Evolutionary conservation across 2,797 vertebrate genomes (phyloP).

Genomic region (Sebastes elongatus): DNA sequence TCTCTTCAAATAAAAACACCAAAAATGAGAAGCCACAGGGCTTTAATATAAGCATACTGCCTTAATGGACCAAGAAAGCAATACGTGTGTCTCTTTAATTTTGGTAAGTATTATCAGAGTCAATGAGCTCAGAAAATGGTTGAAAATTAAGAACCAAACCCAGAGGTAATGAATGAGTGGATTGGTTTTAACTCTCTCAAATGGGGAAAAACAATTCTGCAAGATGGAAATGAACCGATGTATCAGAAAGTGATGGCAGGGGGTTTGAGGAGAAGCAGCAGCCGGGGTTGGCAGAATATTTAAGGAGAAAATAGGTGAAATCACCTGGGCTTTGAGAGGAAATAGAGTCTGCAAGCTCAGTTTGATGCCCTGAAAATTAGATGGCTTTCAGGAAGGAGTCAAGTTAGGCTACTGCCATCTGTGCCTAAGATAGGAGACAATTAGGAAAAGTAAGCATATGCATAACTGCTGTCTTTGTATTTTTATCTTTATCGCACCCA

Average conservation of each 20-base stretch:
- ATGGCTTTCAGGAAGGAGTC: constrained; percentile 14
- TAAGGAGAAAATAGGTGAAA: constrained; percentile 38
- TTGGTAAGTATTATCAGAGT: constrained; percentile 27
- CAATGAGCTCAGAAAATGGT: constrained; percentile 32
- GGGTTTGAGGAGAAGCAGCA: constrained; percentile 29
- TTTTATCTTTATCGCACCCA: background rate
- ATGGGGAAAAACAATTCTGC: constrained; percentile 20
- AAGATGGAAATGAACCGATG: constrained; percentile 28
- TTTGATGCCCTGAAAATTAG: constrained; percentile 6
- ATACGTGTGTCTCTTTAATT: constrained; percentile 17
- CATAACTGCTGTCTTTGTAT: background rate
- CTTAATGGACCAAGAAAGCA: constrained; percentile 10
- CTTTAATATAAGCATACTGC: background rate
- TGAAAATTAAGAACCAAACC: constrained; percentile 25
- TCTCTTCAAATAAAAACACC: constrained; percentile 39
- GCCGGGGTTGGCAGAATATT: constrained; percentile 32
- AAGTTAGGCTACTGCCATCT: constrained; percentile 16
- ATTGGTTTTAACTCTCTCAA: constrained; percentile 23
- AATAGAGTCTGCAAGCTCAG: constrained; percentile 45
- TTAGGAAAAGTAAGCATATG: background rate
- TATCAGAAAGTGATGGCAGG: constrained; percentile 14
- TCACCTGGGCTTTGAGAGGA: constrained; percentile 49
- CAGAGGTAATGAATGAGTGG: background rate
- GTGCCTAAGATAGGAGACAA: background rate
- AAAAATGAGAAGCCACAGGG: constrained; percentile 27